Conservation (phyloP, 2,113 vertebrate genomes). For the Ageneiosus marmoratus region DNA sequence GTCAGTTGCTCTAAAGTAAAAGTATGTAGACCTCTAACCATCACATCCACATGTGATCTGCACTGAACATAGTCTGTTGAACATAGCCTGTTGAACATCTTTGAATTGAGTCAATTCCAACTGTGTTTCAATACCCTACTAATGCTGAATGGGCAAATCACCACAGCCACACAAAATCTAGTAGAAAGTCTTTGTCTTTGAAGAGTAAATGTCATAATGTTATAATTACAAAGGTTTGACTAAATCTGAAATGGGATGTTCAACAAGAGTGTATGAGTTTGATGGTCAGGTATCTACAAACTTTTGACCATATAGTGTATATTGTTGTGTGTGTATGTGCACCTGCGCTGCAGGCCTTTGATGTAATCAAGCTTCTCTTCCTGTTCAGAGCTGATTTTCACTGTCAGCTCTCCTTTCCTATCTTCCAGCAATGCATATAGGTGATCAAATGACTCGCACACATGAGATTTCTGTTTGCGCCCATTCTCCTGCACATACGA, state of each 20-base stretch:
- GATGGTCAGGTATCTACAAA: background rate
- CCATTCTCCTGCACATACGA: constrained; percentile 81
- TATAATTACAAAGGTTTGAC: background rate
- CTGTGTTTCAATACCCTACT: background rate
- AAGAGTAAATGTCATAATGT: background rate
- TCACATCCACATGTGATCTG: background rate
- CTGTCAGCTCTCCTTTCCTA: constrained; percentile 85
- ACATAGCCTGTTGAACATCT: background rate
- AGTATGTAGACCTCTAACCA: background rate
- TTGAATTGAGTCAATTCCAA: background rate
- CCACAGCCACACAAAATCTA: background rate
- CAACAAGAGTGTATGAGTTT: background rate
- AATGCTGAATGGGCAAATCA: background rate
- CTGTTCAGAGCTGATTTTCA: constrained; percentile 84
- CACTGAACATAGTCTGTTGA: too few relatives aligned
- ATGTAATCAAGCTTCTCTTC: constrained; percentile 89
- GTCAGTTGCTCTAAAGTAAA: background rate
- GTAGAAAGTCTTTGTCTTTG: background rate
- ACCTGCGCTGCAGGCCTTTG: constrained; percentile 81
- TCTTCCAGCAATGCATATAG: constrained; percentile 91
- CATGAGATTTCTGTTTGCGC: constrained; percentile 87
- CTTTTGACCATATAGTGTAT: background rate
- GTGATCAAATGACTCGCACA: constrained; percentile 92
- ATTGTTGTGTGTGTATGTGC: constrained; percentile 62
- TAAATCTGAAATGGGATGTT: background rate